phyloP scores from a whole-genome alignment of 2,888 invertebrate genomes.

The Netelia virgata region DNA sequence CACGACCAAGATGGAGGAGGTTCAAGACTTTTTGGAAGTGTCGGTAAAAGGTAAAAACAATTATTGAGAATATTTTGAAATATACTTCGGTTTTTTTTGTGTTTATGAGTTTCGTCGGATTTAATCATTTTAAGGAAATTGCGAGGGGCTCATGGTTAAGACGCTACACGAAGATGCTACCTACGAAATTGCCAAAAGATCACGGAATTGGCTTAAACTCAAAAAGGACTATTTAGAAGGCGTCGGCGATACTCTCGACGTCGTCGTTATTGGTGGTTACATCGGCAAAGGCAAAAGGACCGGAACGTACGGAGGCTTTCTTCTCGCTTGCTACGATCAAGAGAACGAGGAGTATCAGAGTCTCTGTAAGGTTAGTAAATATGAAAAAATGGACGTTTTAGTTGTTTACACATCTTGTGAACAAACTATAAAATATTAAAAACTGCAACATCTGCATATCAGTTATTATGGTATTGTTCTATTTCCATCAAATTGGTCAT shows the following conservation, averaged over 20 bases:
- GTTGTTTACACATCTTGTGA: too few relatives aligned
- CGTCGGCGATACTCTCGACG: slow-evolving; percentile 97
- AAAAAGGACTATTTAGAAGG: slow-evolving; percentile 99
- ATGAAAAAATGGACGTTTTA: background rate
- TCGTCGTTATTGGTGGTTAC: slow-evolving; percentile 98
- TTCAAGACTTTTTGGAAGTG: slow-evolving; percentile 97
- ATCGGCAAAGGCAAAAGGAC: slow-evolving; percentile 96
- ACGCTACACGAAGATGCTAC: slow-evolving; percentile 95
- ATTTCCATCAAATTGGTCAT: background rate
- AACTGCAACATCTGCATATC: too few relatives aligned
- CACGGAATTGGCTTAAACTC: slow-evolving; percentile 97
- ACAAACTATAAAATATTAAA: too few relatives aligned
- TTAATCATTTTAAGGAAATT: slow-evolving; percentile 89
- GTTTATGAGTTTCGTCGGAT: slow-evolving; percentile 7
- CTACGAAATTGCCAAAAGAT: slow-evolving; percentile 98
- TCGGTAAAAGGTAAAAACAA: slow-evolving; percentile 91
- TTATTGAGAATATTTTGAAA: background rate
- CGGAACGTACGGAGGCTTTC: slow-evolving; percentile 97
- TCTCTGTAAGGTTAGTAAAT: slow-evolving; percentile 91
- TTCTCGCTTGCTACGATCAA: slow-evolving; percentile 96
- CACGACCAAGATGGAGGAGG: slow-evolving; percentile 94
- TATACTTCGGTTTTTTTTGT: slow-evolving; percentile 4
- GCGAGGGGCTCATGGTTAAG: slow-evolving; percentile 99
- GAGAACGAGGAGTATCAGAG: slow-evolving; percentile 96
- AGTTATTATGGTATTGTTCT: too few relatives aligned